Base-by-base conservation (phyloP, 2,888 invertebrate species). In the Limnephilus lunatus region DNA sequence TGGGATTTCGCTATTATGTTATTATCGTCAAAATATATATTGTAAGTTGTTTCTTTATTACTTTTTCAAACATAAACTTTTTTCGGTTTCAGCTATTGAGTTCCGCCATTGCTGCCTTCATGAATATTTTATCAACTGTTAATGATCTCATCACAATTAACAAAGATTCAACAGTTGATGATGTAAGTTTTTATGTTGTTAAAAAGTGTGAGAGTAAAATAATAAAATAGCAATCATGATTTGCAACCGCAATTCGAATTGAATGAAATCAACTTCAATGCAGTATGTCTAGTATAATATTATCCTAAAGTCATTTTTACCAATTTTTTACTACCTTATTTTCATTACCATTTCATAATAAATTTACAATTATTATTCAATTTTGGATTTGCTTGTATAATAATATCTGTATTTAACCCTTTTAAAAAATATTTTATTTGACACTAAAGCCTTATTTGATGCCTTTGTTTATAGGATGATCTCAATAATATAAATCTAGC, bases 61-160 rank as follows among this genome's bases (percentile, higher is more conserved):
- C 44, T 44, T 12, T 44, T 12, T 44, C 12, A 5, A 15, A 31
- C 0, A 31, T 5, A 14, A 82, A 9, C n/a, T 19, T 25, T 9
- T 44, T 44, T 86, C 25, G 68, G 53, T 90, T 93, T 86, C 87
- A 93, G 93, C 68, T 93, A 25, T 83, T 93, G 19, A 92, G 93
- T 85, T 80, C 93, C n/a, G 93, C 93, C 0, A 92, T 93, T 39
- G 92, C 92, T 25, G 91, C 92, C 25, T 93, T 93, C 39, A 92
- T 93, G 53, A 92, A 92, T 25, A 93, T 93, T 85, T 53, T 93
- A 31, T 93, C 92, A 25, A 93, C 93, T 1, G 93, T 93, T 5
- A 92, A 91, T 82, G 87, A 81, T 48, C 89, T 93, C 15, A 93
- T 93, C 19, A 48, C 80, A 7, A 83, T 90, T 82, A 92, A 91